Base-by-base conservation (phyloP, 2,113 vertebrate species). In the Hippopotamus amphibius region DNA sequence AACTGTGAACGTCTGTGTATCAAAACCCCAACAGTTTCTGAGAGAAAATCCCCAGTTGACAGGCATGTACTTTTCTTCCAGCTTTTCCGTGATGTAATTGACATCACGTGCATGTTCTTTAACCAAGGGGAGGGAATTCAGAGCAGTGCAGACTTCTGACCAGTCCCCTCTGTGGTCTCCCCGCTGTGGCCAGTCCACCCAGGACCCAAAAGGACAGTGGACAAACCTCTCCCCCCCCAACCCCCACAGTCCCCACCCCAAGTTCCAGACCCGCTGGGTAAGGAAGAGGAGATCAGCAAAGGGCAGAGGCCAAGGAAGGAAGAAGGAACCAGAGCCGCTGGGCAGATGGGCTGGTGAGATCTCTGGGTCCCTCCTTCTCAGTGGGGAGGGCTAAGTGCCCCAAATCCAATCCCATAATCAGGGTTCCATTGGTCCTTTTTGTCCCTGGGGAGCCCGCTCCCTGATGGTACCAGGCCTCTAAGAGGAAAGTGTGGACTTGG, bases 281-380 rank as follows among this genome's bases (percentile, higher is more conserved):
- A 94, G 74, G 55, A 94, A 94, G 48, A 92, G 84, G 93, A 97
- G 81, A 46, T 86, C 22, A 94, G 26, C 66, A 94, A 80, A 95
- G 53, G 37, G 50, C 59, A 85, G 88, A 85, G 53, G 41, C 50
- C 48, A 59, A 85, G 82, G 93, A 86, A 93, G 65, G 77, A 92
- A 92, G 53, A 76, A 96, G 93, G 84, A 96, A 94, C 82, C 15
- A 37, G 41, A 72, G 66, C 15, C 24, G 1, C 41, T 43, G 33
- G 72, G 41, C 9, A 88, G 55, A 43, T 50, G 63, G 57, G 57
- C n/a, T 59, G 37, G 61, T 26, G n/a, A 68, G 71, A 69, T 28
- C n/a, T 22, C 55, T 26, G 13, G 28, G 16, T 69, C 11, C 28
- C 53, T 48, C 7, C 7, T n/a, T 69, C 15, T 69, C 41, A 11